These are phyloP conservation scores for Helostoma temminkii DNA, from an alignment of 2,797 vertebrate species.

Conservation along the genomic window DNA sequence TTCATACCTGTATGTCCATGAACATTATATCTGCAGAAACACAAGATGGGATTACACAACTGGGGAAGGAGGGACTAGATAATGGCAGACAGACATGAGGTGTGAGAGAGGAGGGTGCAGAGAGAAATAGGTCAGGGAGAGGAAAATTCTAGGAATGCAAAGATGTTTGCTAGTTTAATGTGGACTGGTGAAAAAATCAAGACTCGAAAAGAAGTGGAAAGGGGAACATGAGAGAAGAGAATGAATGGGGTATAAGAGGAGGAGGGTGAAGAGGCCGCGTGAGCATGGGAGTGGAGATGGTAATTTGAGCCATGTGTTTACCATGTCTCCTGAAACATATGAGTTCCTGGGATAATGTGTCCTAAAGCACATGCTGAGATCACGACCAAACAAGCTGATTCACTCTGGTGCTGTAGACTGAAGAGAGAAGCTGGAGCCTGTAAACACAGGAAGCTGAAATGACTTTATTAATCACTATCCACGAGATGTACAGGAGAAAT, in stretches of 20 bases:
- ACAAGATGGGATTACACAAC: slow-evolving; percentile 52
- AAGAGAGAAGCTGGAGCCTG: neutral
- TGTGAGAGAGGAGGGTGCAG: neutral
- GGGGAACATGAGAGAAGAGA: slow-evolving; percentile 2
- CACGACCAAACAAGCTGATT: slow-evolving; percentile 34
- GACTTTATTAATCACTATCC: neutral
- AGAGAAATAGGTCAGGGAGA: neutral
- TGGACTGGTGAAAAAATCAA: slow-evolving; percentile 15
- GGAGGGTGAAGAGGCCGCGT: slow-evolving; percentile 28
- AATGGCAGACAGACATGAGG: neutral
- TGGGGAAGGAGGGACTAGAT: neutral
- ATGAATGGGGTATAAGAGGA: slow-evolving; percentile 7
- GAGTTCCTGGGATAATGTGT: slow-evolving; percentile 73
- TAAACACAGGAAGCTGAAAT: slow-evolving; percentile 11
- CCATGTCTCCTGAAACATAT: slow-evolving; percentile 57
- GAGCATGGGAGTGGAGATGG: slow-evolving; percentile 39
- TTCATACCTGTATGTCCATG: slow-evolving; percentile 29
- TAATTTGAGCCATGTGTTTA: slow-evolving; percentile 81
- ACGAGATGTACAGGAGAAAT: no score
- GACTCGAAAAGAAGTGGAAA: slow-evolving; percentile 3
- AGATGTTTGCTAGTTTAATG: slow-evolving; percentile 53
- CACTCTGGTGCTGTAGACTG: no score
- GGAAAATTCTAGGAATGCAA: slow-evolving; percentile 7
- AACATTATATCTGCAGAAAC: slow-evolving; percentile 61
- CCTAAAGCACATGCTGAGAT: slow-evolving; percentile 38